These are phyloP conservation scores for Aegotheles bennettii DNA, from an alignment of 2,113 vertebrate species.

Conservation along the genomic window DNA sequence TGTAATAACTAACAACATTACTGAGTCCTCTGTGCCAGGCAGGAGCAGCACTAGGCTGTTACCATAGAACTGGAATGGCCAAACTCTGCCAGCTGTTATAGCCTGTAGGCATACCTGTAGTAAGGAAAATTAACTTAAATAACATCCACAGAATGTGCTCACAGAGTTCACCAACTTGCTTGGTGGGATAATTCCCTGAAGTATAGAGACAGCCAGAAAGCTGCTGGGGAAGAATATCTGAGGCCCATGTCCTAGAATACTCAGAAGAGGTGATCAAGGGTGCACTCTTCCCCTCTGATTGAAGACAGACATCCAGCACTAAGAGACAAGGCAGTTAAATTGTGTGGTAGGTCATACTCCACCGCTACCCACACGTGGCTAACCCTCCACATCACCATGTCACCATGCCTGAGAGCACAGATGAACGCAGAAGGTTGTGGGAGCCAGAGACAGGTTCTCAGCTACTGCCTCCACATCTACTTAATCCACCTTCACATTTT, in stretches of 20 bases:
- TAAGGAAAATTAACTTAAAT: not conserved
- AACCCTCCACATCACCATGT: not conserved
- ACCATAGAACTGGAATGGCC: not conserved
- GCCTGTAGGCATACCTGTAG: not conserved
- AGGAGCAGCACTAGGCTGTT: not conserved
- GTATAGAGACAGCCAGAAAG: not conserved
- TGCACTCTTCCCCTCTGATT: not conserved
- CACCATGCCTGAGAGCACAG: not conserved
- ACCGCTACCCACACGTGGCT: not conserved
- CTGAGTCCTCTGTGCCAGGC: not conserved
- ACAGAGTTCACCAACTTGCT: not conserved
- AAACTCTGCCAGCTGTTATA: not conserved
- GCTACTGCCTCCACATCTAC: not conserved
- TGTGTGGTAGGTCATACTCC: not conserved
- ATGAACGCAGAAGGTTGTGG: not conserved
- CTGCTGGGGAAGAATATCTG: not conserved
- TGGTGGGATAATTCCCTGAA: not conserved
- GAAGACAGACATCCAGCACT: rapidly evolving
- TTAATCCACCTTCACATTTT: not conserved
- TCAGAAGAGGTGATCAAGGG: not conserved
- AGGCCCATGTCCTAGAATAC: not conserved
- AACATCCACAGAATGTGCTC: not conserved
- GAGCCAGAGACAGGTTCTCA: not conserved
- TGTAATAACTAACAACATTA: not conserved
- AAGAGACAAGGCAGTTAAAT: not conserved